Base-by-base conservation (phyloP, 2,797 vertebrate genomes). In the Petrocephalus sullivani region DNA sequence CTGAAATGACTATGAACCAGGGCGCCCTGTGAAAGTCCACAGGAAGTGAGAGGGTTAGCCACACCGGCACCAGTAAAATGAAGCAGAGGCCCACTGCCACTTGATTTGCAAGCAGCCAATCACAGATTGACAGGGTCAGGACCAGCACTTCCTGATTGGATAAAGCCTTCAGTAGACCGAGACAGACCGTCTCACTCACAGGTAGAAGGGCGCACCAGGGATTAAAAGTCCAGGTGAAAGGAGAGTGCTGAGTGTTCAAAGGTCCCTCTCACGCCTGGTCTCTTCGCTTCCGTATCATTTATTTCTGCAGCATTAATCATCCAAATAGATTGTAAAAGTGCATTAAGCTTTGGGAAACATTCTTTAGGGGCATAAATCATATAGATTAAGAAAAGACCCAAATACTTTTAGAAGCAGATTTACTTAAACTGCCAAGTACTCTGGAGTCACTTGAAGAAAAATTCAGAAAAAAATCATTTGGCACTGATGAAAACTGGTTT, bases 271-370 rank as follows among this genome's bases (percentile, higher is more conserved):
- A 56, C 12, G 41, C 75, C 9, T 49, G 75, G 41, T 56, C 7
- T 60, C 54, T 16, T 67, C 58, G 58, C 83, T 91, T 86, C 49
- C 54, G 41, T 46, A 87, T 88, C 89, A 88, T 88, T 90, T 86
- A 85, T 86, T 90, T 46, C 85, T 89, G 67, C 90, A 90, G 91
- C 90, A 92, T 91, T 88, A 87, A 88, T 37, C 89, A 88, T 56
- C 87, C 90, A 89, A 87, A 89, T 91, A 91, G 88, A 91, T 89
- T 91, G 89, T 90, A 91, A 91, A 93, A 92, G 92, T 93, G 92
- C 92, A 91, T 92, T 91, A 89, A 92, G 91, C 90, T 93, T 90
- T 1, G 89, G 89, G 90, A 90, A 92, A 93, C 91, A 14, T 81
- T 90, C 91, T 90, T 89, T 87, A 89, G 89, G 91, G 91, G 90